A percentile compares a stretch with the other conserved stretches of the same genome.
Evolutionary conservation across 1,140 invertebrate species (phyloP).

Genomic region (Mercenaria mercenaria): DNA sequence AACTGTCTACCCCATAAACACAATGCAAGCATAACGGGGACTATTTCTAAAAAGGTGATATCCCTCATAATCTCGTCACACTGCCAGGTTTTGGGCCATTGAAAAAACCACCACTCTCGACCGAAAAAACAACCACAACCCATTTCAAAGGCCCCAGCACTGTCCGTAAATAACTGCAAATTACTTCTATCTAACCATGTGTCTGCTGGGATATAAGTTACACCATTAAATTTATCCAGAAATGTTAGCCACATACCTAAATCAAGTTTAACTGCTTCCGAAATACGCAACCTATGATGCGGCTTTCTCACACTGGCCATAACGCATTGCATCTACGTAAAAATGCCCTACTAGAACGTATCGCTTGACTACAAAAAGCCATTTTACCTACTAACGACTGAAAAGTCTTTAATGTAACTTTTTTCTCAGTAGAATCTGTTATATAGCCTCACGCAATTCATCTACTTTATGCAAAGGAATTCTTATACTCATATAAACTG

Average conservation of each 20-base stretch:
- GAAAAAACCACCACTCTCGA: constrained; percentile 33
- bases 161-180: constrained; percentile 66
- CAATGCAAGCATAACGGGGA: constrained; percentile 55
- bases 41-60: constrained; percentile 62
- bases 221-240: constrained; percentile 54
- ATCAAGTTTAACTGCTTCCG: not conserved
- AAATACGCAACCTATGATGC: not conserved
- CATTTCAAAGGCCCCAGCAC: constrained; percentile 23
- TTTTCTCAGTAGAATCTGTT: not conserved
- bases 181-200: constrained; percentile 43
- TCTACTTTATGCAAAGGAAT: not conserved
- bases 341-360: not conserved
- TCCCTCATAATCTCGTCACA: constrained; percentile 13
- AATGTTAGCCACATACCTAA: constrained; percentile 16
- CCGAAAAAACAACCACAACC: constrained; percentile 53
- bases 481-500: not conserved
- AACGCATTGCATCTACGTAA: not conserved
- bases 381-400: not conserved
- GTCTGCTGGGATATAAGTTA: not conserved
- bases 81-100: constrained; percentile 38
- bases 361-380: not conserved
- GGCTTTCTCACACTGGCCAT: not conserved
- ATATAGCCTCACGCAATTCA: not conserved
- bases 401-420: not conserved
- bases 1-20: not conserved